Evolutionary conservation across 2,113 vertebrate genomes (phyloP).

Genomic region (Chlamydotis undulata): DNA sequence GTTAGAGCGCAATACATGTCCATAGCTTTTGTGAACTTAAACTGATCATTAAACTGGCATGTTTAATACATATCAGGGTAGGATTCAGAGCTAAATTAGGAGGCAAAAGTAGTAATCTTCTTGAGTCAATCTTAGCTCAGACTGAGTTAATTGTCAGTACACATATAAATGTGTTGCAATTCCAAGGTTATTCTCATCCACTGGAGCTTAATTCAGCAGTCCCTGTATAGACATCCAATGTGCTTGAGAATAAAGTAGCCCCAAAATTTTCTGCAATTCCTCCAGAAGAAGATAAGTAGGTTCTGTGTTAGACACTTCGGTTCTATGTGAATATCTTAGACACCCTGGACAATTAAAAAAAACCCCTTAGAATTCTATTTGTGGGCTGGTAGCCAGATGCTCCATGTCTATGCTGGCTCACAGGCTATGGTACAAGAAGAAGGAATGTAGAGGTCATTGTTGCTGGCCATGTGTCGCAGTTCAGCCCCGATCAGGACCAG

Average conservation of each 20-base stretch:
- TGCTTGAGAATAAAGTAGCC: background rate
- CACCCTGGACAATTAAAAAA: background rate
- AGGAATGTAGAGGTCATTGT: background rate
- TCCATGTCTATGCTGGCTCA: too few relatives aligned
- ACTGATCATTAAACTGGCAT: background rate
- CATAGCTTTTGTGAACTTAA: background rate
- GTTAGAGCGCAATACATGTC: background rate
- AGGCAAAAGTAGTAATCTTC: background rate
- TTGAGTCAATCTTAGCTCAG: background rate
- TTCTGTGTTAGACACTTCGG: background rate
- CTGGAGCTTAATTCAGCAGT: background rate
- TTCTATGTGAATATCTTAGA: background rate
- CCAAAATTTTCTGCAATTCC: background rate
- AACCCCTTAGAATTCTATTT: background rate
- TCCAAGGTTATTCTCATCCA: background rate
- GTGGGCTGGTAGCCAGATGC: fast-evolving
- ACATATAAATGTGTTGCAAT: background rate
- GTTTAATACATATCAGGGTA: background rate
- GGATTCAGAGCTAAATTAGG: background rate
- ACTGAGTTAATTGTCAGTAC: background rate
- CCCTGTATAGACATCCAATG: background rate
- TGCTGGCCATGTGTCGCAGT: background rate
- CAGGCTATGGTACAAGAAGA: background rate
- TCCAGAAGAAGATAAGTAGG: background rate
- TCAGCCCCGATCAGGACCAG: too few relatives aligned